phyloP scores from a whole-genome alignment of 2,797 vertebrate genomes.

The Schizopygopsis pylzovi region DNA sequence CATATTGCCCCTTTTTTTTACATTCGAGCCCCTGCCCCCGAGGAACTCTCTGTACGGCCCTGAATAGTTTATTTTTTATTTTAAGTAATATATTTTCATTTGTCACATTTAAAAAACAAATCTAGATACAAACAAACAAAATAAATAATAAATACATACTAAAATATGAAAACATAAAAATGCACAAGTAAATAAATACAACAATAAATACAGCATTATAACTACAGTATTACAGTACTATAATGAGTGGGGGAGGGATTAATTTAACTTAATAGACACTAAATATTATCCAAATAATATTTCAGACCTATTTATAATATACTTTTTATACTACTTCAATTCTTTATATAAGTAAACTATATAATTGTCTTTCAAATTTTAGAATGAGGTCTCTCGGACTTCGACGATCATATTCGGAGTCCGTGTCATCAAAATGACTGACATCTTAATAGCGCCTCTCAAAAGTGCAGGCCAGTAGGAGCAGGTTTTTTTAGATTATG shows the following conservation, averaged over 20 bases:
- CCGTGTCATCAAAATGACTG: neutral
- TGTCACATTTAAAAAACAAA: no score
- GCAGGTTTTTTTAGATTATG: constrained; percentile 49
- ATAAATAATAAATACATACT: no score
- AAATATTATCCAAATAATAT: neutral
- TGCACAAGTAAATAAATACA: no score
- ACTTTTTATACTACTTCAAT: neutral
- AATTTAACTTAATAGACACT: neutral
- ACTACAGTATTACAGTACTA: no score
- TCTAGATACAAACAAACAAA: no score
- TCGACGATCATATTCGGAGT: neutral
- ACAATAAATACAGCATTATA: no score
- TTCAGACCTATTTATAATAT: neutral
- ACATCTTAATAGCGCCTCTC: neutral
- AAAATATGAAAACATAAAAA: no score
- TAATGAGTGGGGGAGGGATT: neutral
- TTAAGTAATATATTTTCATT: no score
- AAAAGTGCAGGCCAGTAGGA: neutral
- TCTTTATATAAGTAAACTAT: neutral
- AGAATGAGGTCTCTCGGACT: neutral
- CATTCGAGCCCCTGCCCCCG: no score
- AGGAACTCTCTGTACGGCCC: no score
- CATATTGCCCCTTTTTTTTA: no score
- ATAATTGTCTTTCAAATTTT: neutral
- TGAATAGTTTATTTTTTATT: no score